Evolutionary conservation across 1,140 invertebrate genomes (phyloP).

Genomic region (Kradibia gibbosae): DNA sequence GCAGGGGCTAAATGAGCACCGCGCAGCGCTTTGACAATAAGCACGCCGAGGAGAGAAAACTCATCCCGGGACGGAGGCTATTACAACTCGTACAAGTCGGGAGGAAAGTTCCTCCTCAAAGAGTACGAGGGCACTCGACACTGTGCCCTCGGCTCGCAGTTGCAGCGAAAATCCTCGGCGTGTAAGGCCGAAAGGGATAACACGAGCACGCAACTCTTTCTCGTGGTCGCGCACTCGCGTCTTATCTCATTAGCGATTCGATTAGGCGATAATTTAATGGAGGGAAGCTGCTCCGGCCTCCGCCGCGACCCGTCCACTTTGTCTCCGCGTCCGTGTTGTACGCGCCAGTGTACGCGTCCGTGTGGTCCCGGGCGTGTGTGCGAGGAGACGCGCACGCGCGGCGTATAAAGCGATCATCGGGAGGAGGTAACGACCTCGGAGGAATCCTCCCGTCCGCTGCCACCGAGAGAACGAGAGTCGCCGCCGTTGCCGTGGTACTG

Average conservation of each 20-base stretch:
- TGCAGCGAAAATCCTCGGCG: not conserved
- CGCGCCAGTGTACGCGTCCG: not conserved
- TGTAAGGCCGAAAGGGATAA: not conserved
- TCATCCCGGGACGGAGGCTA: not conserved
- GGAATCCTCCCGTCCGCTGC: conserved; percentile 49
- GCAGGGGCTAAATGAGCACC: not conserved
- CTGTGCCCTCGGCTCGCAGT: not conserved
- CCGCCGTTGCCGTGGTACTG: not conserved
- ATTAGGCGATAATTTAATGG: conserved; percentile 39
- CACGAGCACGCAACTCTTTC: not conserved
- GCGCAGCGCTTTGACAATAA: not conserved
- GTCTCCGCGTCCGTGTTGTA: not conserved
- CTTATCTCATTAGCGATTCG: conserved; percentile 39
- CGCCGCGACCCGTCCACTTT: not conserved
- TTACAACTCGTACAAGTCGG: not conserved
- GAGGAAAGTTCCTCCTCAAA: not conserved
- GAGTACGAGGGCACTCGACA: not conserved
- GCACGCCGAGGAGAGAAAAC: not conserved
- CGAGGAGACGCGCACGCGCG: not conserved
- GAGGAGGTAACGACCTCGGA: conserved; percentile 49
- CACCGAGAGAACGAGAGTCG: conserved; percentile 28
- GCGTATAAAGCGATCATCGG: conserved; percentile 35
- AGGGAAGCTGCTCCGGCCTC: conserved; percentile 17
- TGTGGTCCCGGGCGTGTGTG: not conserved
- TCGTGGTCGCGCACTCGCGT: not conserved